Evolutionary conservation across 2,113 vertebrate genomes (phyloP).

Genomic region (Emydura subglobosa): DNA sequence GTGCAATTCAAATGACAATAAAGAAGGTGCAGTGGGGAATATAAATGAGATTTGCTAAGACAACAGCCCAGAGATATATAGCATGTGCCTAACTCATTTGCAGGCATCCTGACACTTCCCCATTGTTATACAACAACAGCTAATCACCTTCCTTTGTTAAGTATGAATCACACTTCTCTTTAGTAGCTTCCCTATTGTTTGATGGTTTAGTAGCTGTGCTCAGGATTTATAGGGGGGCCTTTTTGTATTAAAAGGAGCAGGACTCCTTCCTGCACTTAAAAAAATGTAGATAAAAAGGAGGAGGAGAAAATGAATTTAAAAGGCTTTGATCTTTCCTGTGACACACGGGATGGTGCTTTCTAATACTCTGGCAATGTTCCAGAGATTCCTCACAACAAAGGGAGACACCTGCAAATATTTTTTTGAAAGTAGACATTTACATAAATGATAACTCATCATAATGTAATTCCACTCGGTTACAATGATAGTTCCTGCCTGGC

Average conservation of each 20-base stretch:
- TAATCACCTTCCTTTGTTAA: conserved; percentile 65
- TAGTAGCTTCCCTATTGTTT: conserved; percentile 66
- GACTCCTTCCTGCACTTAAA: conserved; percentile 17
- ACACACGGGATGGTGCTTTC: conserved; percentile 15
- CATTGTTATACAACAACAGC: conserved; percentile 64
- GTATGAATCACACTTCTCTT: conserved; percentile 68
- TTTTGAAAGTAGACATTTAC: not conserved
- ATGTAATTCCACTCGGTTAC: conserved; percentile 47
- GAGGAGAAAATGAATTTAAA: conserved; percentile 41
- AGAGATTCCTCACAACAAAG: not conserved
- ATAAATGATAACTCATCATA: conserved; percentile 50
- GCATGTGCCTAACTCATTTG: conserved; percentile 63
- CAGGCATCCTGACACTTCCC: conserved; percentile 61
- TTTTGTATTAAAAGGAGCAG: conserved; percentile 51
- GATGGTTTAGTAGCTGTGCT: conserved; percentile 55
- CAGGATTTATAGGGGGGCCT: conserved; percentile 55
- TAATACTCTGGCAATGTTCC: not conserved
- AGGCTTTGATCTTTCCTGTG: conserved; percentile 54
- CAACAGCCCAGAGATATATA: not conserved
- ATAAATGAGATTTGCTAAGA: conserved; percentile 31
- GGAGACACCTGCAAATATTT: not conserved
- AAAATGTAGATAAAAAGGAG: conserved; percentile 19
- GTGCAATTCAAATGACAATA: conserved; percentile 63
- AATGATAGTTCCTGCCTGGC: conserved; percentile 47
- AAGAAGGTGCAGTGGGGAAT: conserved; percentile 50